Evolutionary conservation across 2,888 invertebrate genomes (phyloP), one percentile per base, ranked within the genome.

Genomic region (Apotomis betuletana): DNA sequence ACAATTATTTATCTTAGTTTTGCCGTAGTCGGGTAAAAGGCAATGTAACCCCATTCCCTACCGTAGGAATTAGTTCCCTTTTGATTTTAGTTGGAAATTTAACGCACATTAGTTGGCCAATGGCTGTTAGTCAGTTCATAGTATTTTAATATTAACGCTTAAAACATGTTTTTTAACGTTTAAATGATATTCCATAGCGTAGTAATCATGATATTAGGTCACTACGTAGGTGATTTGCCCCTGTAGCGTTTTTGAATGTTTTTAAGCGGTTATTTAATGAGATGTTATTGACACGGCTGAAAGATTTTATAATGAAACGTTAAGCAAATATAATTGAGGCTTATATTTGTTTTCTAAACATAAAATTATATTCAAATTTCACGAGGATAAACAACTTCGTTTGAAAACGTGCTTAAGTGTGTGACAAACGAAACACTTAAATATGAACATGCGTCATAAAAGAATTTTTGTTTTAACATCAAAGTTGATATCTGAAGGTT

Each of bases 131-230:
- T 79, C 79, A 76, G 78, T 82, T 81, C 80, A 67, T 73, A 74
- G 79, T 84, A 83, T 83, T 84, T 72, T 80, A 75, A 82, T 81
- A 82, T 84, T 80, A 82, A 86, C 85, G 87, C 86, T 87, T 87
- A 85, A 73, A 67, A 79, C 77, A 80, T 86, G 71, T 62, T 71
- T 72, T 84, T 81, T 76, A 80, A 78, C 80, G 75, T 79, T 80
- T 82, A 82, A 74, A 74, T 68, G 83, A 84, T 87, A 87, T 87
- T 88, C 85, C 85, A 83, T 87, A 85, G 82, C 81, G 80, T 81
- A 83, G 69, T 61, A 54, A 57, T 59, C n/a, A 58, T 71, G 70
- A 62, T 67, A 72, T 69, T 74, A 69, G 68, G 15, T 59, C 80
- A 81, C 77, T 79, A 80, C 77, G 82, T 87, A 87, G 84, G 87